Evolutionary conservation across 2,113 vertebrate species (phyloP), one percentile per base, ranked within the genome.

Genomic region (Callochromis pleurospilus): DNA sequence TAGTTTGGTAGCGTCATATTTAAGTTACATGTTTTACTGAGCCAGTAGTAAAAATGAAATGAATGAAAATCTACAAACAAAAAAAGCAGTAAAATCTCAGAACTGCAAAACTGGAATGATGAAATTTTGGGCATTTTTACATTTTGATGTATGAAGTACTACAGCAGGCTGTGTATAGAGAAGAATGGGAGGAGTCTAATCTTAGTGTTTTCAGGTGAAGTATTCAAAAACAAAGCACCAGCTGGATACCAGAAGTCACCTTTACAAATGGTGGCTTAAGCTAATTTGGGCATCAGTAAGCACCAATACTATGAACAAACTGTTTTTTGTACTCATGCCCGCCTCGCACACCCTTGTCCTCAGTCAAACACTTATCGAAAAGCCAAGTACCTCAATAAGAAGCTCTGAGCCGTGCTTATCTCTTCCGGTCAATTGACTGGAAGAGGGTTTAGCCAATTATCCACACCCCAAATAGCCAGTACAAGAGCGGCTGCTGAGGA

Each of bases 361-460:
- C 51, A 88, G 75, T 60, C 81, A 83, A 83, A 90, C 51, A 77
- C 77, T 86, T 79, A 58, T 65, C 60, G 31, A 81, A 68, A 86
- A 73, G 51, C n/a, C 80, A 80, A 87, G 68, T 3, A 29, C 85
- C 75, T 86, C 47, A 86, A 70, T 85, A 85, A 90, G 90, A 89
- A 45, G 49, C 84, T 90, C 88, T 94, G 84, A 90, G 90, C 81
- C 58, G 21, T 24, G 26, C 82, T 94, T 56, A 95, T 90, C 93
- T 94, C 87, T 95, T 95, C 93, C 91, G 65, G 81, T 81, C 51
- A 86, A 26, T 87, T 95, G 92, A 93, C 89, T 92, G 83, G 84
- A 92, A 88, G 87, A 60, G 36, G 88, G 80, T 93, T 96, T 87
- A 96, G 86, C 88, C 88, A 92, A 93, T 96, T 95, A 96, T 53